Evolutionary conservation across 2,113 vertebrate genomes (phyloP), one percentile per base, ranked within the genome.

Genomic region (Brachirus orientalis): DNA sequence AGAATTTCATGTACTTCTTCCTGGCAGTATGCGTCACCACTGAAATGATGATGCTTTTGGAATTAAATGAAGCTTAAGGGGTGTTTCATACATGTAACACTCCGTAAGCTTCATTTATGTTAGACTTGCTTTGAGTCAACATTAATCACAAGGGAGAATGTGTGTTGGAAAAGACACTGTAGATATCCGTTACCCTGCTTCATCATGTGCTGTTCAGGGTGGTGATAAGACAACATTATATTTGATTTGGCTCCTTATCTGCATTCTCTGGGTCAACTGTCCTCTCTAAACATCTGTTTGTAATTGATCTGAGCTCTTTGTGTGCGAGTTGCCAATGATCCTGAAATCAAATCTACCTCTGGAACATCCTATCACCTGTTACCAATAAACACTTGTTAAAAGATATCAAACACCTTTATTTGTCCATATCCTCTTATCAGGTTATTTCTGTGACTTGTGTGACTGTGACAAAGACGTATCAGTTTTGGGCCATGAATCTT

Each of bases 311-410:
- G 75, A 63, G 72, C 70, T 71, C 52, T 43, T 9, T 35, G 57
- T 70, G 63, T 63, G 60, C 69, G 66, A 77, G 77, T 60, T 84
- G 87, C 87, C 89, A 84, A 90, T 84, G 79, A 59, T 66, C 35
- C 82, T 82, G 90, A 86, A 87, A 91, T 85, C 37, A 72, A 88
- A 90, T 74, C 74, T 35, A 28, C 63, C 48, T 54, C 56, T 59
- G 72, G 63, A 84, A 82, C 69, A 71, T 72, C 36, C 22, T 55
- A 19, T 89, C 88, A 90, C 87, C 85, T 89, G 87, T 72, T 81
- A 13, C 75, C 46, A 79, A 83, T 88, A 79, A 90, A 86, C 78
- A 77, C 73, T 62, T 65, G 55, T 72, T 80, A 70, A 66, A 33
- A 63, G 60, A 70, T 72, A 71, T 41, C 62, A 55, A 37, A 28